phyloP scores from a whole-genome alignment of 2,888 invertebrate species.

The Bibio marci region DNA sequence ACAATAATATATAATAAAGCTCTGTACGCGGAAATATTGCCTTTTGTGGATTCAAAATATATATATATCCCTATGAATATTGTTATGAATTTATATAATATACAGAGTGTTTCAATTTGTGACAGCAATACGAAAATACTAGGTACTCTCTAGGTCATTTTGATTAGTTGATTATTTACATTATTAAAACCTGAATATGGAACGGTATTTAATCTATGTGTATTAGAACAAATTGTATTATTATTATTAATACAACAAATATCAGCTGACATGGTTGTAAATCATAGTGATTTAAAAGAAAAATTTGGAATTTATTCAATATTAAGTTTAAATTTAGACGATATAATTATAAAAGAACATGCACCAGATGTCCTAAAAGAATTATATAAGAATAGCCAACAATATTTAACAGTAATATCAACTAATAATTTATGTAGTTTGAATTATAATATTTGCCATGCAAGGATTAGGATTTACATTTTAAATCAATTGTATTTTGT shows the following conservation, averaged over 20 bases:
- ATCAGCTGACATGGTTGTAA: slow-evolving; percentile 62
- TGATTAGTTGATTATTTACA: slow-evolving; percentile 72
- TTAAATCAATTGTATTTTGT: slow-evolving; percentile 53
- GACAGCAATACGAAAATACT: too few species aligned
- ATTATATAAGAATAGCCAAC: slow-evolving; percentile 53
- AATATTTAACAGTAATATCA: slow-evolving; percentile 49
- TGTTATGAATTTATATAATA: too few species aligned
- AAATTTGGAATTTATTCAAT: slow-evolving; percentile 75
- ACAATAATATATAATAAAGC: too few species aligned
- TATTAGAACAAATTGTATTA: slow-evolving; percentile 73
- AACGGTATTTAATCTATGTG: slow-evolving; percentile 59
- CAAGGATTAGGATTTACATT: slow-evolving; percentile 39
- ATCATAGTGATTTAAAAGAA: slow-evolving; percentile 67
- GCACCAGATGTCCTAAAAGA: slow-evolving; percentile 60
- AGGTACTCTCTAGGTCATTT: too few species aligned
- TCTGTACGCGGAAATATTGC: too few species aligned
- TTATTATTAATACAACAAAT: slow-evolving; percentile 89
- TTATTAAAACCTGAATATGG: slow-evolving; percentile 71
- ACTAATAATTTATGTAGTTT: slow-evolving; percentile 38
- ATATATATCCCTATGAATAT: too few species aligned
- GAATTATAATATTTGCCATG: slow-evolving; percentile 25
- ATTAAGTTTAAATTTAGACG: slow-evolving; percentile 57
- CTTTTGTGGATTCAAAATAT: too few species aligned
- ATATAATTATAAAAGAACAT: slow-evolving; percentile 68
- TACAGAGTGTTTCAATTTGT: too few species aligned